Evolutionary conservation across 2,797 vertebrate genomes (phyloP).

Genomic region (Choloepus didactylus): DNA sequence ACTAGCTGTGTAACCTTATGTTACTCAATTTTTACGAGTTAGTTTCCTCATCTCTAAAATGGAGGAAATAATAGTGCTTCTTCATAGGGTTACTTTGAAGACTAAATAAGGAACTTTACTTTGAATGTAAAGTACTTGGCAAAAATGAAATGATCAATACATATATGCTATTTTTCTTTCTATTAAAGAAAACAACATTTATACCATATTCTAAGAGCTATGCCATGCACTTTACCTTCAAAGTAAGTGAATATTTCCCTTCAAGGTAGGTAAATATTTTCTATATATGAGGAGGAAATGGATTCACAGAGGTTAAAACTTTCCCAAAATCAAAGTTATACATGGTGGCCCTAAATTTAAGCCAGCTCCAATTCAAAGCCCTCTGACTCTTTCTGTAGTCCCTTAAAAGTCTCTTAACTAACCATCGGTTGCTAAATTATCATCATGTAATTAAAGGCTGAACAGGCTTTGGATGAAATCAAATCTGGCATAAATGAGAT

Average conservation of each 20-base stretch:
- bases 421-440: constrained; percentile 47
- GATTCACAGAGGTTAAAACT: constrained; percentile 55
- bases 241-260: constrained; percentile 51
- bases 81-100: not conserved
- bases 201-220: not conserved
- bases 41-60: constrained; percentile 42
- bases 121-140: constrained; percentile 47
- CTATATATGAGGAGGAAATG: constrained; percentile 33
- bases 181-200: constrained; percentile 38
- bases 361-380: not conserved
- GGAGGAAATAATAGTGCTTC: not conserved
- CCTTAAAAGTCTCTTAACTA: not conserved
- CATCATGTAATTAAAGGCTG: constrained; percentile 21
- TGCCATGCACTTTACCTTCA: constrained; percentile 22
- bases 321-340: not conserved
- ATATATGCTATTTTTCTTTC: constrained; percentile 16
- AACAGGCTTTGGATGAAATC: constrained; percentile 10
- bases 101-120: constrained; percentile 17
- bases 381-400: constrained; percentile 13
- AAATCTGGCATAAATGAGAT: constrained; percentile 41
- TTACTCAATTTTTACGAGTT: constrained; percentile 54
- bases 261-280: constrained; percentile 13
- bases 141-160: constrained; percentile 48
- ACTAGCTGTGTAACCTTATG: not conserved
- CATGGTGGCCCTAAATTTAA: constrained; percentile 40